Evolutionary conservation across 1,140 invertebrate species (phyloP), one percentile per base, ranked within the genome.

Genomic region (Drosophila nannoptera): DNA sequence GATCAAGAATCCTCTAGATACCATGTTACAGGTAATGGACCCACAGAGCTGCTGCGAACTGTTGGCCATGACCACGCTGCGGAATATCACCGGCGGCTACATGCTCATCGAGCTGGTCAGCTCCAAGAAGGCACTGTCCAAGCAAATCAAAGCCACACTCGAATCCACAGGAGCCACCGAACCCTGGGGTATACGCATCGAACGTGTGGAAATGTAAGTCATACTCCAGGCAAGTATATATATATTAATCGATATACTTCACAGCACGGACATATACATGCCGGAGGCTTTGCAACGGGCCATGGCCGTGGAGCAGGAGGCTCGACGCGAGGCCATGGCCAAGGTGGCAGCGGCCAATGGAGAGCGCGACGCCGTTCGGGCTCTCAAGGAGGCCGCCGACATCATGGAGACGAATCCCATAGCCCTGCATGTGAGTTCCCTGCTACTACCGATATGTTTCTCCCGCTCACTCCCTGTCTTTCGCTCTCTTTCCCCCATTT

Each of bases 141-240:
- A 73, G 5, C 69, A 80, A 42, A 87, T 88, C 35, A 84, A 88
- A 35, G 48, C 7, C 9, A 74, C 78, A 16, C 49, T 89, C 6
- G 89, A 90, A 81, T 9, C 22, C 35, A 66, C 46, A 0, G 95
- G 96, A 53, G 96, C 96, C 5, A 98, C 97, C 1, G 97, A 98
- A 78, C 94, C 96, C 33, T 98, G 97, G 97, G 97, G 97, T 6
- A 96, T 99, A 12, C 97, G 98, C 90, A 96, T 99, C 0, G 96
- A 98, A 90, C 92, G 97, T 75, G 97, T 99, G 22, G 97, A 98
- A 93, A 97, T 98, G 96, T 97, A 91, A 94, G 92, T 90, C 71
- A 0, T 0, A 2, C 7, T 6, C 36, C 0, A 9, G 36, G 11
- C 3, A 22, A 22, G 22, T 22, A 22, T 22, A 22, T 22, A 22